Percentiles rank a stretch among this genome's conserved stretches.
phyloP scores from a whole-genome alignment of 2,888 invertebrate species.

The Fragum whitleyi region DNA sequence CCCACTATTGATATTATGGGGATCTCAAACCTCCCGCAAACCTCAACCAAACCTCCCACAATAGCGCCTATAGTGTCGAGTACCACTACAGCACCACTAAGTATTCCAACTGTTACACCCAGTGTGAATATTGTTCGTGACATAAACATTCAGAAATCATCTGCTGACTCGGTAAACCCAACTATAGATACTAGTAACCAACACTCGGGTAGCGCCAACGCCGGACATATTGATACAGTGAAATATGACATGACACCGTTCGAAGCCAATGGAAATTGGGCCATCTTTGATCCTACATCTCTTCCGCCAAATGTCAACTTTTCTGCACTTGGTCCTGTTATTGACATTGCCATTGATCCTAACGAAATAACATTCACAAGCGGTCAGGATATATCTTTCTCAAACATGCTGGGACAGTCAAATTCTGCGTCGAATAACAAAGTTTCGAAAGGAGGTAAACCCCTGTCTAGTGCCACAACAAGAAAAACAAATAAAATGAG shows the following conservation, averaged over 20 bases:
- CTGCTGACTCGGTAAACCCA: too few relatives aligned
- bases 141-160: too few relatives aligned
- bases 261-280: slow-evolving; percentile 59
- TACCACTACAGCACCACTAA: not conserved
- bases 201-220: not conserved
- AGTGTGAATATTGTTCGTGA: not conserved
- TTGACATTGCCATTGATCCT: slow-evolving; percentile 48
- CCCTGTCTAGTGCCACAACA: not conserved
- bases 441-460: not conserved
- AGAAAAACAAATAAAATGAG: not conserved
- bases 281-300: slow-evolving; percentile 61
- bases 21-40: slow-evolving; percentile 12
- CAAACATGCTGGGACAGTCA: slow-evolving; percentile 6
- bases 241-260: slow-evolving; percentile 51
- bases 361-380: slow-evolving; percentile 48
- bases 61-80: not conserved
- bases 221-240: not conserved
- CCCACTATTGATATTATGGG: slow-evolving; percentile 20
- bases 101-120: not conserved
- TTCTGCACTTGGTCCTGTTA: slow-evolving; percentile 54
- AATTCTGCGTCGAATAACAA: not conserved
- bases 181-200: not conserved
- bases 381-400: slow-evolving; percentile 43
- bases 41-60: not conserved
- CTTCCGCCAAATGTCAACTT: slow-evolving; percentile 49